These are phyloP conservation scores for Manis javanica DNA, from an alignment of 2,797 vertebrate genomes.

Conservation along the genomic window DNA sequence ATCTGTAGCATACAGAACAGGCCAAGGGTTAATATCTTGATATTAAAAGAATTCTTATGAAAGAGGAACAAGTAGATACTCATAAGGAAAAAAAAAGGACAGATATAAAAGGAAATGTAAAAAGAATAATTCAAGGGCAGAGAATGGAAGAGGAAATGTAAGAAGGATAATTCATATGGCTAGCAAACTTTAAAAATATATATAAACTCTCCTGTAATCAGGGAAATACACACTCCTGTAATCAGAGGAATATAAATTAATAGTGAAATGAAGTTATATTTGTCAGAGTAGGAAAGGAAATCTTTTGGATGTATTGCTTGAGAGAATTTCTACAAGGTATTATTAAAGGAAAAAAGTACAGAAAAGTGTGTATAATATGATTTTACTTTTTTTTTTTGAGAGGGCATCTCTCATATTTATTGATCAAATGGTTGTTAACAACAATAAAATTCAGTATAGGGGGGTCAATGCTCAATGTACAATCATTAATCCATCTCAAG, in stretches of 20 bases:
- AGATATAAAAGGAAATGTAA: conserved; percentile 3
- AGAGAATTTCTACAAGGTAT: background rate
- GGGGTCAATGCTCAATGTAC: too few relatives aligned
- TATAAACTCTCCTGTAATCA: background rate
- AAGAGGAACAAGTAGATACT: background rate
- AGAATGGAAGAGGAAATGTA: background rate
- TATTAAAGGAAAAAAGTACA: background rate
- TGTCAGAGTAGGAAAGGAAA: background rate
- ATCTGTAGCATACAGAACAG: background rate
- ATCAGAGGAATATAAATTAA: background rate
- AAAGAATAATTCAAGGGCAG: background rate
- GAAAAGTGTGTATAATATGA: background rate
- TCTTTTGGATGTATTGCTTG: background rate
- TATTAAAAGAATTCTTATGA: conserved; percentile 7
- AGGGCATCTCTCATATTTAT: too few relatives aligned
- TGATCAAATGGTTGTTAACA: too few relatives aligned
- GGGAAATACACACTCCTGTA: background rate
- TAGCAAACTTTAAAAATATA: background rate
- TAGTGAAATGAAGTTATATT: background rate
- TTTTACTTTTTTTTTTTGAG: too few relatives aligned
- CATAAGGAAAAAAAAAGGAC: conserved; percentile 6
- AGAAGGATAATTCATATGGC: background rate
- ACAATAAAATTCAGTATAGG: too few relatives aligned
- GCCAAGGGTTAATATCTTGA: background rate
- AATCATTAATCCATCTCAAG: too few relatives aligned